Evolutionary conservation across 2,797 vertebrate species (phyloP), one percentile per base, ranked within the genome.

Genomic region (Sebastes goodei): DNA sequence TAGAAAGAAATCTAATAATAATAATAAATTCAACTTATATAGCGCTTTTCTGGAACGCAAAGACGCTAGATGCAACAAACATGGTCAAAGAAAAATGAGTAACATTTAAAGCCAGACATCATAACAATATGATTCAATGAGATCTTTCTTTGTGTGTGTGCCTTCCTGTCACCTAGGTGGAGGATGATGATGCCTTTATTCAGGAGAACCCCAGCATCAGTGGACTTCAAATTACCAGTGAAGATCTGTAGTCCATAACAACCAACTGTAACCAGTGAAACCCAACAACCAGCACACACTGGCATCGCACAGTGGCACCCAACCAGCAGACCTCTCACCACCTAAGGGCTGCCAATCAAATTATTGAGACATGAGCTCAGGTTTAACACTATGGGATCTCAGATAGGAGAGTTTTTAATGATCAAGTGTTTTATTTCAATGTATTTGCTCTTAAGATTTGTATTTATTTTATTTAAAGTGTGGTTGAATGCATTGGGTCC

Each of bases 221-320:
- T n/a, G 91, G 69, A 64, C 85, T 95, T 25, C 25, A 66, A 10
- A 27, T 96, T 46, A 94, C 82, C 20, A 78, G 67, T 10, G 94
- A 95, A 5, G 95, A 96, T 87, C 52, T 95, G 76, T 94, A 88
- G 82, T 65, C 76, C 42, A 23, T 14, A 17, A 71, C 35, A 63
- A 71, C 21, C 29, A 67, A 35, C 53, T 67, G 25, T 6, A 33
- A 52, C 62, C 27, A 57, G 7, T 64, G 17, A 56, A 74, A 66
- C 2, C 1, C 14, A 72, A 32, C 29, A 38, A 52, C 33, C 62
- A 61, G 52, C 53, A 12, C 6, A 46, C 9, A 57, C 2, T n/a
- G 9, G n/a, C 61, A 55, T 65, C 20, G 3, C 46, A 20, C 49
- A 17, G 14, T 21, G 8, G 23, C 49, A 49, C 42, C 17, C 60